A percentile compares a stretch with the other conserved stretches of the same genome.
Evolutionary conservation across 1,140 invertebrate species (phyloP).

Genomic region (Zelostemma sp.): DNA sequence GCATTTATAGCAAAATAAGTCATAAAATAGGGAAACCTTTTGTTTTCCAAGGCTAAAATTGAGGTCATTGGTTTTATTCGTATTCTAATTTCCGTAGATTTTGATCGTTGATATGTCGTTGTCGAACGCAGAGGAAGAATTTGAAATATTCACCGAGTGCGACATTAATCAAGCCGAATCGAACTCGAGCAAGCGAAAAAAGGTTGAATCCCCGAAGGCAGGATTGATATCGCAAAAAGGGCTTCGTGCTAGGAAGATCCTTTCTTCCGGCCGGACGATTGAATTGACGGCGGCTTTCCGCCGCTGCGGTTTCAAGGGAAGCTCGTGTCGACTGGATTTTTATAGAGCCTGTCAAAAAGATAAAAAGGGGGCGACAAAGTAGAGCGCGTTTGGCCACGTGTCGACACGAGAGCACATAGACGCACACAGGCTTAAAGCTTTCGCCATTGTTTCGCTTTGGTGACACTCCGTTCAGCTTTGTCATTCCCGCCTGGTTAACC

Average conservation of each 20-base stretch:
- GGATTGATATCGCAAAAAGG: slow-evolving; percentile 16
- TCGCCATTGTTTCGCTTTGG: slow-evolving; percentile 46
- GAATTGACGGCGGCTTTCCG: slow-evolving; percentile 17
- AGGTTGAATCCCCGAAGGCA: not conserved
- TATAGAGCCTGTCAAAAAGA: slow-evolving; percentile 27
- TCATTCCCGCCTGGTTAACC: slow-evolving; percentile 51
- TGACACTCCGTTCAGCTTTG: slow-evolving; percentile 50
- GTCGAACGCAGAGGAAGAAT: too few relatives aligned
- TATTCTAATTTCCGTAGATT: too few relatives aligned
- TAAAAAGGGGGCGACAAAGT: slow-evolving; percentile 21
- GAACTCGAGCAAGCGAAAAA: not conserved
- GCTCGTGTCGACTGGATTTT: not conserved
- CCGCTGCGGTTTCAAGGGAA: slow-evolving; percentile 10
- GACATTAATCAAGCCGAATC: not conserved
- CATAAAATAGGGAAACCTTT: too few relatives aligned
- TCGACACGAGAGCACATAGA: slow-evolving; percentile 22
- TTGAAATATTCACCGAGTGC: too few relatives aligned
- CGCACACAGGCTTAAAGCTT: slow-evolving; percentile 22
- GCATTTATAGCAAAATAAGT: too few relatives aligned
- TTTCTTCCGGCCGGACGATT: slow-evolving; percentile 13
- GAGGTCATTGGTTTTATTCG: too few relatives aligned
- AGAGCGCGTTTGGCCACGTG: slow-evolving; percentile 2
- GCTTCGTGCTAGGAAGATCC: not conserved
- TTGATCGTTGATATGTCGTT: too few relatives aligned
- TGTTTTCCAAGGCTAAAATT: too few relatives aligned